phyloP scores from a whole-genome alignment of 2,797 vertebrate genomes.

The Sebastes hopkinsi region DNA sequence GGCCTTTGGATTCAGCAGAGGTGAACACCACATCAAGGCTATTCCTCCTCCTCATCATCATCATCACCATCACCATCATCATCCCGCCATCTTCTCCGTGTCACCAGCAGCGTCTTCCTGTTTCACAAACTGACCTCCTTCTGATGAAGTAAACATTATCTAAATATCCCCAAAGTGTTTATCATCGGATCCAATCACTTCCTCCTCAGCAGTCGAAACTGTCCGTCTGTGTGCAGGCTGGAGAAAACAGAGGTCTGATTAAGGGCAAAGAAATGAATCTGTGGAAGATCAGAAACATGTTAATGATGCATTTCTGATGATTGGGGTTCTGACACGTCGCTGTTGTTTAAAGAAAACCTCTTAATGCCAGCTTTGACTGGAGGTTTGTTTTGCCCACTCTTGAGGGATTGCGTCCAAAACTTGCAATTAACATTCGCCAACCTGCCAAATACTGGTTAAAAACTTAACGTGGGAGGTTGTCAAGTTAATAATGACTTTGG shows the following conservation, averaged over 20 bases:
- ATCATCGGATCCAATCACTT: slow-evolving; percentile 44
- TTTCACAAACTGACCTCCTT: slow-evolving; percentile 29
- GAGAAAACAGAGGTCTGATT: slow-evolving; percentile 43
- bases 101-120: slow-evolving; percentile 6
- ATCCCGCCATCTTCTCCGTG: background rate
- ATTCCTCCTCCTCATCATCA: slow-evolving; percentile 3
- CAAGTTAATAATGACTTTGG: background rate
- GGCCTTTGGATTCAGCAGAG: slow-evolving; percentile 13
- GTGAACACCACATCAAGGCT: slow-evolving; percentile 17
- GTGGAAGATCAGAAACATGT: slow-evolving; percentile 14
- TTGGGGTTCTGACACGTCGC: slow-evolving; percentile 35
- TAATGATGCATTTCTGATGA: slow-evolving; percentile 40
- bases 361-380: background rate
- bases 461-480: background rate
- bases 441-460: background rate
- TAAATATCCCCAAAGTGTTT: slow-evolving; percentile 24
- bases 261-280: slow-evolving; percentile 21
- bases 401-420: background rate
- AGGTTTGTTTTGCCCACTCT: background rate
- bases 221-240: background rate
- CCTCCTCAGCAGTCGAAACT: slow-evolving; percentile 1
- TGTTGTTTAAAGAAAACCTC: background rate
- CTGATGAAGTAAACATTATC: slow-evolving; percentile 39
- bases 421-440: background rate
- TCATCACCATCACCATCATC: slow-evolving; percentile 18